phyloP scores from a whole-genome alignment of 2,113 vertebrate species.

The Sinosuthora webbiana region DNA sequence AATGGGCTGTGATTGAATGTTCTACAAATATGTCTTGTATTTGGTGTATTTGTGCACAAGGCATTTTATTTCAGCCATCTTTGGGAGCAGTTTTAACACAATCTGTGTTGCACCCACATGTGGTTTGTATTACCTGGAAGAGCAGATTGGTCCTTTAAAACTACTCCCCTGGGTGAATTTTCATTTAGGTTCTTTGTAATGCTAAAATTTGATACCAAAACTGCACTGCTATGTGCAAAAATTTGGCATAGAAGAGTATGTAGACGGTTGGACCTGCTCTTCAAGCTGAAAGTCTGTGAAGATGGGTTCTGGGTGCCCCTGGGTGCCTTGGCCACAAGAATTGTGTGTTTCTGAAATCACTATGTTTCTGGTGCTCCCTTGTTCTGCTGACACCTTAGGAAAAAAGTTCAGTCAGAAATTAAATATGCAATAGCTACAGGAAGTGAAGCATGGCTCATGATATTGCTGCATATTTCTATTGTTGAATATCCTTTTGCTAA shows the following conservation, averaged over 20 bases:
- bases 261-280: not conserved
- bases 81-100: not conserved
- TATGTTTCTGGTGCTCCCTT: not conserved
- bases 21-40: not conserved
- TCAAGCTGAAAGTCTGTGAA: not conserved
- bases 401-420: not conserved
- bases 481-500: constrained; percentile 25
- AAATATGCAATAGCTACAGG: not conserved
- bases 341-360: fast-evolving
- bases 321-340: not conserved
- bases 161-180: not conserved
- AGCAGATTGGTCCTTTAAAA: not conserved
- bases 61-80: not conserved
- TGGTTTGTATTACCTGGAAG: not conserved
- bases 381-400: not conserved
- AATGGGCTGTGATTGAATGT: constrained; percentile 12
- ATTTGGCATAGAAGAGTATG: not conserved
- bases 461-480: not conserved
- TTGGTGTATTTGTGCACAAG: not conserved
- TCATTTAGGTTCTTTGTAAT: not conserved
- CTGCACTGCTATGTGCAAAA: not conserved
- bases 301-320: not conserved
- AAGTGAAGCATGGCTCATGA: not conserved
- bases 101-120: fast-evolving
- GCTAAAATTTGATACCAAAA: not conserved